phyloP scores from a whole-genome alignment of 2,888 invertebrate species.

The Chymomyza fuscimana region DNA sequence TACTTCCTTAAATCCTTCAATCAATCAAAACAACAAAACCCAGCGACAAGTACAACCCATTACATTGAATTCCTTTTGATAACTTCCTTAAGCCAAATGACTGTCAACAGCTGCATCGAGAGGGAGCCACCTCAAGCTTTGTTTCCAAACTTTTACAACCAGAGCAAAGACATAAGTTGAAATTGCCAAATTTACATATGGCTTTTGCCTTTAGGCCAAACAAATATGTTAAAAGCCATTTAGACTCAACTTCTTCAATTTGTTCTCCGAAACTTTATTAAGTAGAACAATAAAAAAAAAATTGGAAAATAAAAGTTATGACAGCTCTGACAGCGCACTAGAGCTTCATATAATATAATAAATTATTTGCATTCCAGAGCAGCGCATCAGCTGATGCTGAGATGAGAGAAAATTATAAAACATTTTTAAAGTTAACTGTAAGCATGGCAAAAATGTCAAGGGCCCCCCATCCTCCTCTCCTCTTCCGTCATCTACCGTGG shows the following conservation, averaged over 20 bases:
- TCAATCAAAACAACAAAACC: too few relatives aligned
- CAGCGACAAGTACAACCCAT: not conserved
- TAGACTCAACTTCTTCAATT: slow-evolving; percentile 2
- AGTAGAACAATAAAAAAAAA: not conserved
- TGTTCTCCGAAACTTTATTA: slow-evolving; percentile 26
- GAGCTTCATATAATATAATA: slow-evolving; percentile 22
- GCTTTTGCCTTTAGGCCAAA: slow-evolving; percentile 32
- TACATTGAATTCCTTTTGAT: slow-evolving; percentile 32
- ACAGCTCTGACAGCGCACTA: not conserved
- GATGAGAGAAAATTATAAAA: slow-evolving; percentile 29
- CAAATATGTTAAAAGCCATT: slow-evolving; percentile 43
- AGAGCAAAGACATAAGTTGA: slow-evolving; percentile 43
- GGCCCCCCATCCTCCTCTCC: not conserved
- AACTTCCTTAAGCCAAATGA: slow-evolving; percentile 26
- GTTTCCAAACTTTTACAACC: slow-evolving; percentile 15
- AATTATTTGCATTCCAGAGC: slow-evolving; percentile 14
- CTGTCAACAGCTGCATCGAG: slow-evolving; percentile 34
- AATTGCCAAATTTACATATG: slow-evolving; percentile 26
- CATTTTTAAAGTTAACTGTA: slow-evolving; percentile 36
- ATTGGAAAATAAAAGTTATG: not conserved
- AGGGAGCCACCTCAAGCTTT: slow-evolving; percentile 1
- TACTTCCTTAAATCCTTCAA: too few relatives aligned
- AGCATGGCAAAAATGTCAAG: slow-evolving; percentile 9
- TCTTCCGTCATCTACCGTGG: not conserved
- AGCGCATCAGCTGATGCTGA: not conserved